A percentile compares a stretch with the other conserved stretches of the same genome.
These are phyloP conservation scores for Onthophagus sagittarius DNA, from an alignment of 2,888 invertebrate genomes.

Conservation along the genomic window DNA sequence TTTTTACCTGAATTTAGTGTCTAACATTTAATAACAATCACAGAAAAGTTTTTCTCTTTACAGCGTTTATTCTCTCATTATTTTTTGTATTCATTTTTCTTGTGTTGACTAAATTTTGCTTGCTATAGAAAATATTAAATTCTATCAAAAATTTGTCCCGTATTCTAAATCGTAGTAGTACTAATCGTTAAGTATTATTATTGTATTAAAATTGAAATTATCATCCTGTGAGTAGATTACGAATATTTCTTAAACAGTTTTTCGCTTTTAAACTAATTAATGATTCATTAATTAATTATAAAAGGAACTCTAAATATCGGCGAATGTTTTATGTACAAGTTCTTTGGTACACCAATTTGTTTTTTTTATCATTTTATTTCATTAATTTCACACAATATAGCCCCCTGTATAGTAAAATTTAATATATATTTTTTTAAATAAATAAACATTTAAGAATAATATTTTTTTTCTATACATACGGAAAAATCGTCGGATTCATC, in stretches of 20 bases:
- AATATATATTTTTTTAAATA: slow-evolving; percentile 27
- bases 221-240: slow-evolving; percentile 14
- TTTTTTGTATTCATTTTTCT: slow-evolving; percentile 5
- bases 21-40: slow-evolving; percentile 46
- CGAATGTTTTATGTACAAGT: slow-evolving; percentile 36
- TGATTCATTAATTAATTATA: neutral
- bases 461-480: slow-evolving; percentile 29
- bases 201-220: slow-evolving; percentile 12
- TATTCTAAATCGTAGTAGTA: slow-evolving; percentile 16
- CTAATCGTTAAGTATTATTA: slow-evolving; percentile 14
- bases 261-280: neutral
- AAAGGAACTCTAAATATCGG: slow-evolving; percentile 24
- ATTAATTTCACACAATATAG: slow-evolving; percentile 15
- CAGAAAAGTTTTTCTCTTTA: slow-evolving; percentile 36
- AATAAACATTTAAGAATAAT: slow-evolving; percentile 38
- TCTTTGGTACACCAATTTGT: slow-evolving; percentile 43
- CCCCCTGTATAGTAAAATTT: slow-evolving; percentile 23
- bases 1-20: slow-evolving; percentile 25
- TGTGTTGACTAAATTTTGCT: slow-evolving; percentile 22
- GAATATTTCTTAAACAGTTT: slow-evolving; percentile 14
- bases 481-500: slow-evolving; percentile 14
- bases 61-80: neutral
- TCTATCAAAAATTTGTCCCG: slow-evolving; percentile 22
- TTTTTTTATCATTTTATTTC: slow-evolving; percentile 18
- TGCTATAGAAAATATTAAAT: slow-evolving; percentile 25